Conservation (phyloP, 64 coral and sea anemone species). For the Astreopora myriophthalma region DNA sequence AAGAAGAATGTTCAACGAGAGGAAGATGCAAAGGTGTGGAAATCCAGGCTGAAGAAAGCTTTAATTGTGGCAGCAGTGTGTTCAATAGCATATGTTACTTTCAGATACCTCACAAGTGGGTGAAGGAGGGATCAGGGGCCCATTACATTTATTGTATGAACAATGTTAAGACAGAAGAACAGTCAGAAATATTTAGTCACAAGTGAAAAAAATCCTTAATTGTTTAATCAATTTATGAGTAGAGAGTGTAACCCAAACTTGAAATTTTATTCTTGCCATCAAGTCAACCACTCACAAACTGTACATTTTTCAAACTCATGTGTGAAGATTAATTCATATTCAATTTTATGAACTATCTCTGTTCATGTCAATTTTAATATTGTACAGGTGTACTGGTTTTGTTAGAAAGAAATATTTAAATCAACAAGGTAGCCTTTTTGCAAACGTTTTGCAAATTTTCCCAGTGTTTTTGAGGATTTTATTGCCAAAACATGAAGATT, state of each 20-base stretch:
- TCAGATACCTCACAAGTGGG: neutral
- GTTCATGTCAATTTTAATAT: neutral
- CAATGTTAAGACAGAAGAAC: no score
- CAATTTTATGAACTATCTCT: neutral
- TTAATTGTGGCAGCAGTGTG: neutral
- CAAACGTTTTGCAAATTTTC: neutral
- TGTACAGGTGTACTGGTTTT: neutral
- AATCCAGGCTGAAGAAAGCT: conserved; percentile 30
- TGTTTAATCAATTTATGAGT: neutral
- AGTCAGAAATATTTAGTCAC: neutral
- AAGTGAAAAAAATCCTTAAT: neutral
- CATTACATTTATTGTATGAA: neutral
- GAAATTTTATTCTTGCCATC: neutral
- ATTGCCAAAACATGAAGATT: neutral
- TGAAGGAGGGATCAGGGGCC: neutral
- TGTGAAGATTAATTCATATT: neutral
- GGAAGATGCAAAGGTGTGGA: conserved; percentile 46
- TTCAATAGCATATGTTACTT: conserved; percentile 28
- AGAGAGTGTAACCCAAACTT: neutral
- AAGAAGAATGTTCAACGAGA: conserved; percentile 48
- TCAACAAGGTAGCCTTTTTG: neutral
- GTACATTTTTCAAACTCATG: neutral
- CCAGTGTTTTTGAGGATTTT: neutral
- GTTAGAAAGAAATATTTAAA: neutral
- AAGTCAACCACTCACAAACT: neutral